Evolutionary conservation across 2,888 invertebrate genomes (phyloP).

Genomic region (Epinotia bilunana): DNA sequence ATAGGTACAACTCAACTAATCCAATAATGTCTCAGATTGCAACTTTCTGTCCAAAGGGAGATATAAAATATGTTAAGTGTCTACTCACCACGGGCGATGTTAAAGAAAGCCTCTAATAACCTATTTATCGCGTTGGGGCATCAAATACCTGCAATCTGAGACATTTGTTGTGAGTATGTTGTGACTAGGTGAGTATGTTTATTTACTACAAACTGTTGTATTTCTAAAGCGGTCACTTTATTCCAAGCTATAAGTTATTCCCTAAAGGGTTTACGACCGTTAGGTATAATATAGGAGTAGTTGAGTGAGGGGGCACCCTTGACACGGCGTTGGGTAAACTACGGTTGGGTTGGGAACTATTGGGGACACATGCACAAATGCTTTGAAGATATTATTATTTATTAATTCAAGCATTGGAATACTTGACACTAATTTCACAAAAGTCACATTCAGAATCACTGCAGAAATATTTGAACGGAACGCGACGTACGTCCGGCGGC

Average conservation of each 20-base stretch:
- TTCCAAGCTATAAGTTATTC: not conserved
- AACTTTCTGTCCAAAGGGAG: too few relatives aligned
- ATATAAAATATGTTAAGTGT: too few relatives aligned
- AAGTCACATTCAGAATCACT: not conserved
- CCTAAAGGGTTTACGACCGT: not conserved
- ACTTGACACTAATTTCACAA: not conserved
- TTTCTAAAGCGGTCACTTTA: not conserved
- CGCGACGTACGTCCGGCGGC: constrained; percentile 2
- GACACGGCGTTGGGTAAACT: not conserved
- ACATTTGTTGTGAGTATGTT: too few relatives aligned
- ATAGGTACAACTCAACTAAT: too few relatives aligned
- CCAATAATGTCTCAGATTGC: too few relatives aligned
- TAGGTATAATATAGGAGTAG: not conserved
- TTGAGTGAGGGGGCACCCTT: not conserved
- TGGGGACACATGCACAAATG: too few relatives aligned
- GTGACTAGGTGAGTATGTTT: not conserved
- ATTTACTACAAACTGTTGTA: not conserved
- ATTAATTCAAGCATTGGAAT: too few relatives aligned
- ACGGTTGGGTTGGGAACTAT: not conserved
- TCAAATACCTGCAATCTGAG: too few relatives aligned
- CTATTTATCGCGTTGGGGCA: too few relatives aligned
- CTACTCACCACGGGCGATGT: too few relatives aligned
- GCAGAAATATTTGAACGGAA: not conserved
- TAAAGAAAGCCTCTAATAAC: too few relatives aligned
- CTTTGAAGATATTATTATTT: too few relatives aligned